Conservation (phyloP, 1,140 invertebrate species). For the Lycorma delicatula region DNA sequence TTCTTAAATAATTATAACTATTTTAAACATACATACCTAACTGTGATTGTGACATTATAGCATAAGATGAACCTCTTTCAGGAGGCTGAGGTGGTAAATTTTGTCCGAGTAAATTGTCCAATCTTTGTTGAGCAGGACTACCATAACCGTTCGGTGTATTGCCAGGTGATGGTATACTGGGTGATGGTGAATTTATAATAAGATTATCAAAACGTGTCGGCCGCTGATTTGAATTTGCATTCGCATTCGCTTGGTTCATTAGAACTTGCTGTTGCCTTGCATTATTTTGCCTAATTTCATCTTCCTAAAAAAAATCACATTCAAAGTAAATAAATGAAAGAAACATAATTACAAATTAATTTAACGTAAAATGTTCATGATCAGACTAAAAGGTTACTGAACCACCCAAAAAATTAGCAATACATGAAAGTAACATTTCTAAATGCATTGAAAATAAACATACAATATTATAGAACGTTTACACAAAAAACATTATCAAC, state of each 20-base stretch:
- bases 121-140: conserved; percentile 17
- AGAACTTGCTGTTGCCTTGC: background rate
- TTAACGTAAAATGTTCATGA: conserved; percentile 3
- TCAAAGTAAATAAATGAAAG: background rate
- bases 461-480: too few species aligned
- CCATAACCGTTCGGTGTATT: conserved; percentile 6
- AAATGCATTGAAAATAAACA: too few species aligned
- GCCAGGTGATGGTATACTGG: too few species aligned
- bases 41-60: conserved; percentile 57
- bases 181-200: conserved; percentile 41
- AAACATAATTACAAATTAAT: conserved; percentile 15
- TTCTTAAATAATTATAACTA: conserved; percentile 4
- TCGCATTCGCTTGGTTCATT: background rate
- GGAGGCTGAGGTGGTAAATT: conserved; percentile 57
- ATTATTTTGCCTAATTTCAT: conserved; percentile 39
- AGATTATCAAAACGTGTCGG: conserved; percentile 44
- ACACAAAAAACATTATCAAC: too few species aligned
- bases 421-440: too few species aligned
- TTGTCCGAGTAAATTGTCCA: conserved; percentile 30
- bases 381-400: too few species aligned
- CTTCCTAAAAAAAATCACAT: conserved; percentile 33
- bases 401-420: too few species aligned
- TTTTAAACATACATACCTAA: conserved; percentile 15
- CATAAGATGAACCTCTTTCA: conserved; percentile 70
- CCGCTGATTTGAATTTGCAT: background rate